phyloP scores from a whole-genome alignment of 2,113 vertebrate species.

The Malurus elegans region DNA sequence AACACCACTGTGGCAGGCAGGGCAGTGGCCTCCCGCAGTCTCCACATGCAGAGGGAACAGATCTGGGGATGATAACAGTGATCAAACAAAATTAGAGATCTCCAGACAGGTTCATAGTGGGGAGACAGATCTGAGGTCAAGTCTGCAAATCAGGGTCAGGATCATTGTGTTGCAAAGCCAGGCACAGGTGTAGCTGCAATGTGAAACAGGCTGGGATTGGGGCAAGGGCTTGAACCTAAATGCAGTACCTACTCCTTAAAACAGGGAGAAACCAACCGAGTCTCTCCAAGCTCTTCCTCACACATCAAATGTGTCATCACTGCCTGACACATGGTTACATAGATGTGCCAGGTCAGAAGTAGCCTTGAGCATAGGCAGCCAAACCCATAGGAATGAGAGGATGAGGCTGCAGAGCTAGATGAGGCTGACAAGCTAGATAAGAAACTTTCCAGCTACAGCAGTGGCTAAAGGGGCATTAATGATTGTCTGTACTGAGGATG shows the following conservation, averaged over 20 bases:
- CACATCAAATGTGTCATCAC: neutral
- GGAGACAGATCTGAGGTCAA: neutral
- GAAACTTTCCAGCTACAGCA: neutral
- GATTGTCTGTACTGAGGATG: neutral
- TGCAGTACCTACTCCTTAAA: neutral
- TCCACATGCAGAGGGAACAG: neutral
- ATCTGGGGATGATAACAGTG: neutral
- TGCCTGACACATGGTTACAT: neutral
- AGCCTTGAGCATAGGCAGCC: neutral
- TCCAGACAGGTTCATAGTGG: neutral
- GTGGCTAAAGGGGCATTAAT: neutral
- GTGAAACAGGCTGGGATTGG: neutral
- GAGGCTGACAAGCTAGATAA: neutral
- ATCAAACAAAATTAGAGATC: neutral
- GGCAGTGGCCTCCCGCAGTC: neutral
- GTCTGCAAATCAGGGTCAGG: neutral
- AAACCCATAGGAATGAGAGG: neutral
- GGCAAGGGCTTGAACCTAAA: neutral
- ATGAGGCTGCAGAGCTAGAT: neutral
- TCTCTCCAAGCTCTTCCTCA: neutral
- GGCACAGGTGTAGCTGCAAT: neutral
- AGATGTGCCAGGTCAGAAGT: neutral
- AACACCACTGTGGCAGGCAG: neutral
- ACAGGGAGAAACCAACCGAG: neutral
- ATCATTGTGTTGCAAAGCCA: neutral